Base-by-base conservation (phyloP, 92 coral and sea anemone species). In the Porites divaricata region DNA sequence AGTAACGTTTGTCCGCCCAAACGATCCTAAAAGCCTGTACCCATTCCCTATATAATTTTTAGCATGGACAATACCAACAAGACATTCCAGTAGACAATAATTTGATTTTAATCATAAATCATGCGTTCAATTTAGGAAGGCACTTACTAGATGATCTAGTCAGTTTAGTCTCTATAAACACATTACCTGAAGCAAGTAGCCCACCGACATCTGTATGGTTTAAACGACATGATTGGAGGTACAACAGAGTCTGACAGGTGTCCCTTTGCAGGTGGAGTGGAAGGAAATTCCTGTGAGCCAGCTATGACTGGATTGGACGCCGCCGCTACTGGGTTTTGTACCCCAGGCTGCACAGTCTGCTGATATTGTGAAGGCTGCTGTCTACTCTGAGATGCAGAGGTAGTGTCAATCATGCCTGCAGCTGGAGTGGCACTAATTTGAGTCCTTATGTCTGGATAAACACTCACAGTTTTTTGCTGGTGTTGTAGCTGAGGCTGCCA, bases 171-270 rank as follows among this genome's bases (percentile, higher is more conserved):
- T 7, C 4, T 4, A 28, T 17, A 13, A 51, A 13, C 9, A n/a
- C 20, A 77, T 4, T 77, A 96, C 93, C 97, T 93, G 51, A 86
- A 66, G 41, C 95, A 93, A 45, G 75, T n/a, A 2, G 82, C 89
- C 98, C 98, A 94, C 59, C 87, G 93, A 71, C 98, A 94, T 63
- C 95, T 84, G 80, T 50, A 94, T 51, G 95, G 95, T 62, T 85
- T 94, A 75, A 76, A 22, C 6, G 88, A 72, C 79, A 84, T 89
- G 15, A 89, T 76, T 10, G 80, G 49, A 25, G 94, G 89, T 5
- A 80, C 78, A 9, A 78, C 80, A 5, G 81, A 49, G 1, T 53
- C 89, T 8, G 61, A 28, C 63, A 61, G 85, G 17, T 76, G 66
- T 16, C 54, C 80, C 57, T 72, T 73, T 61, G 83, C 17, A 35